These are phyloP conservation scores for Epistrophella euchroma DNA, from an alignment of 2,888 invertebrate species.

Conservation along the genomic window DNA sequence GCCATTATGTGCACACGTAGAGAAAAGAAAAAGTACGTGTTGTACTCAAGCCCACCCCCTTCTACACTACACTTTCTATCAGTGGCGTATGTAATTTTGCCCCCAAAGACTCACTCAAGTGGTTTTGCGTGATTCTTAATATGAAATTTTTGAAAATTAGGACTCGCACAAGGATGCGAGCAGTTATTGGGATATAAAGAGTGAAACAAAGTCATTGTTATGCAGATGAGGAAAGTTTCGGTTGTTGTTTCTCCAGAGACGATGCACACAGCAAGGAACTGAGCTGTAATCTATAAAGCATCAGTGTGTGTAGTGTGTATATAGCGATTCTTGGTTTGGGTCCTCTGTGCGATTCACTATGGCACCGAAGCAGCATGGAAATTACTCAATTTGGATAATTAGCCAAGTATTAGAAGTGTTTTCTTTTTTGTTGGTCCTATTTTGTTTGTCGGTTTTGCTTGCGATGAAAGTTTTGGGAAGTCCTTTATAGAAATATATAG, in stretches of 20 bases:
- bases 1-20: slow-evolving; percentile 74
- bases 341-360: slow-evolving; percentile 64
- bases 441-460: not conserved
- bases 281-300: not conserved
- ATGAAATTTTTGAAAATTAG: slow-evolving; percentile 75
- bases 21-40: slow-evolving; percentile 42
- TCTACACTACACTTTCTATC: not conserved
- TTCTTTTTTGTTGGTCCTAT: slow-evolving; percentile 2
- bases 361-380: slow-evolving; percentile 65
- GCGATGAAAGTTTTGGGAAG: slow-evolving; percentile 3
- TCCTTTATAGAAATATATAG: not conserved
- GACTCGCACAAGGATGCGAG: slow-evolving; percentile 74
- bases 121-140: slow-evolving; percentile 75
- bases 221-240: slow-evolving; percentile 74
- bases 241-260: slow-evolving; percentile 53
- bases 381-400: slow-evolving; percentile 75
- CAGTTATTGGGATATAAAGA: slow-evolving; percentile 75
- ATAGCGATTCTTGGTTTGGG: slow-evolving; percentile 1
- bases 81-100: slow-evolving; percentile 5
- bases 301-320: slow-evolving; percentile 3
- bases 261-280: slow-evolving; percentile 27
- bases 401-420: slow-evolving; percentile 64
- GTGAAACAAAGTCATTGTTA: slow-evolving; percentile 75
- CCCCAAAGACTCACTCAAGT: slow-evolving; percentile 61
- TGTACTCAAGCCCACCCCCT: not conserved